These are phyloP conservation scores for Bergia sp. DNA, from an alignment of 92 coral and sea anemone genomes.

Conservation along the genomic window DNA sequence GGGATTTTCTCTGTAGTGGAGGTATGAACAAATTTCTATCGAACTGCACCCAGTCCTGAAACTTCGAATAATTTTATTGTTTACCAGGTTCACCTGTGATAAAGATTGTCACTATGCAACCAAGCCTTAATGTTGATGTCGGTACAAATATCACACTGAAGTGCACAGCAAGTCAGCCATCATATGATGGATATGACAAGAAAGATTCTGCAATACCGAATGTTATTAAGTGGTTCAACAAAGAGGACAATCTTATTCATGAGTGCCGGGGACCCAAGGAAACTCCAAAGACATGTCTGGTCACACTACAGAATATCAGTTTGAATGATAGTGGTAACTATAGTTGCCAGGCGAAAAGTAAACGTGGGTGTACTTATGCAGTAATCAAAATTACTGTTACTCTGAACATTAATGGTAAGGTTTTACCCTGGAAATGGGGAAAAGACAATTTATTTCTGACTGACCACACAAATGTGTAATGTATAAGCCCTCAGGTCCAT, in stretches of 20 bases:
- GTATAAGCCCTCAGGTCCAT: too few species aligned
- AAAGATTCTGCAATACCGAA: slow-evolving; percentile 27
- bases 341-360: slow-evolving; percentile 29
- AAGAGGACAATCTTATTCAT: background rate
- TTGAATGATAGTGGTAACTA: slow-evolving; percentile 35
- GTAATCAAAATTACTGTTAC: background rate
- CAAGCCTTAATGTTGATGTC: background rate
- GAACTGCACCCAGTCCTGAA: background rate
- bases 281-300: slow-evolving; percentile 8
- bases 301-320: background rate
- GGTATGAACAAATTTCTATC: background rate
- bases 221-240: background rate
- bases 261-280: background rate
- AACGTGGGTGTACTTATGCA: background rate
- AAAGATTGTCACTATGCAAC: slow-evolving; percentile 1
- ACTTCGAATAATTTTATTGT: background rate
- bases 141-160: slow-evolving; percentile 26
- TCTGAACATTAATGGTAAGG: background rate
- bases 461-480: too few species aligned
- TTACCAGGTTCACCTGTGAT: slow-evolving; percentile 21
- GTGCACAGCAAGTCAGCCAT: slow-evolving; percentile 13
- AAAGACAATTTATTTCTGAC: too few species aligned
- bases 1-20: background rate
- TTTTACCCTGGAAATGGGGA: too few species aligned
- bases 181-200: background rate